These are phyloP conservation scores for Antheraea mylitta DNA, from an alignment of 1,140 invertebrate genomes.

Conservation along the genomic window DNA sequence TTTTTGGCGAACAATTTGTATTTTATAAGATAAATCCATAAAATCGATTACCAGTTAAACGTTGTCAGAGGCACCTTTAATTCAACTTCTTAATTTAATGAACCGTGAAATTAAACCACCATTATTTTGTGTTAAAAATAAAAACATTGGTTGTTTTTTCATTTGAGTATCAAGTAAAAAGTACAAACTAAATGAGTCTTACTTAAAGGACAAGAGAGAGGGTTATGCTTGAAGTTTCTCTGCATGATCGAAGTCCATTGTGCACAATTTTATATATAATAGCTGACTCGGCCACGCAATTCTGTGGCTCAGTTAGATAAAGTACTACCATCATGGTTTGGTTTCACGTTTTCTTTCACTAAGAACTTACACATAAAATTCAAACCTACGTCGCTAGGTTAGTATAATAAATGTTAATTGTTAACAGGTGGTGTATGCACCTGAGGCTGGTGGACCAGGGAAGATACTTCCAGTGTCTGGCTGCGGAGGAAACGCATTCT, in stretches of 20 bases:
- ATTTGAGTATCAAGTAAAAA: background rate
- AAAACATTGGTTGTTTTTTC: background rate
- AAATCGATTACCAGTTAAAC: background rate
- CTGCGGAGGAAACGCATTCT: slow-evolving; percentile 46
- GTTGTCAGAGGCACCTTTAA: background rate
- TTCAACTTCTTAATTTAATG: background rate
- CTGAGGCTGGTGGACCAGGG: slow-evolving; percentile 34
- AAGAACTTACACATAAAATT: no score
- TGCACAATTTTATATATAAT: no score
- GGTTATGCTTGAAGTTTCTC: no score
- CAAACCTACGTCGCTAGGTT: no score
- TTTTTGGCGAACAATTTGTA: background rate
- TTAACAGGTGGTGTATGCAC: slow-evolving; percentile 41
- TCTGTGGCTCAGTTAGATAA: no score
- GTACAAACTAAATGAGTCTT: background rate
- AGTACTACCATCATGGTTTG: no score
- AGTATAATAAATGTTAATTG: background rate
- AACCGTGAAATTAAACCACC: slow-evolving; percentile 7
- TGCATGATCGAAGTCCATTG: no score
- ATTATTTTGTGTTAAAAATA: background rate
- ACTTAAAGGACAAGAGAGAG: no score
- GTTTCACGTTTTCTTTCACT: no score
- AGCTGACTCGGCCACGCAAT: no score
- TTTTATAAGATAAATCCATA: background rate
- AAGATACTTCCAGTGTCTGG: slow-evolving; percentile 47